phyloP scores from a whole-genome alignment of 64 coral and sea anemone species.

The Orbicella faveolata region DNA sequence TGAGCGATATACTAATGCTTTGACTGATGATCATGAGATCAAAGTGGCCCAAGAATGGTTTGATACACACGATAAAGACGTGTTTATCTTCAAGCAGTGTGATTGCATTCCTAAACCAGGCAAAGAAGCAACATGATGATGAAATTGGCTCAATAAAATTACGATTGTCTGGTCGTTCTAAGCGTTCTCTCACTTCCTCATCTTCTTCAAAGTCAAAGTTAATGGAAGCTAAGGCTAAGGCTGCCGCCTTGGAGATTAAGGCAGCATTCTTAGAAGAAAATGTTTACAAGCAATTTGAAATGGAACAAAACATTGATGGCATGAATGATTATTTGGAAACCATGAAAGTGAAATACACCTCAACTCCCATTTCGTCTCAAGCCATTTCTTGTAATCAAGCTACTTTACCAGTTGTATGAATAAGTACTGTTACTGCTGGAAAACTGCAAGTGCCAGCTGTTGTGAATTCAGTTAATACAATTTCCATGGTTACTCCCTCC shows the following conservation, averaged over 20 bases:
- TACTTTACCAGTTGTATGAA: not conserved
- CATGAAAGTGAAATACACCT: not conserved
- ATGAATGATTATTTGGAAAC: not conserved
- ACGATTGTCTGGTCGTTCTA: not conserved
- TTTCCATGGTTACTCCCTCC: not conserved
- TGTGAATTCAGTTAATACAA: not conserved
- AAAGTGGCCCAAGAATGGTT: not conserved
- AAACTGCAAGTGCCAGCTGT: no score
- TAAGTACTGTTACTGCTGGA: no score
- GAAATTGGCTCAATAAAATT: slow-evolving; percentile 24
- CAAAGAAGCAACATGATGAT: slow-evolving; percentile 26
- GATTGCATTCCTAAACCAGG: slow-evolving; percentile 48
- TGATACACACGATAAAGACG: slow-evolving; percentile 21
- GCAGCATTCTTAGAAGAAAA: slow-evolving; percentile 49
- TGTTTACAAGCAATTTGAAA: slow-evolving; percentile 35
- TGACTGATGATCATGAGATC: not conserved
- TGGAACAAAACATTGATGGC: slow-evolving; percentile 34
- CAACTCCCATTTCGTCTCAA: not conserved
- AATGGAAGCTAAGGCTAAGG: no score
- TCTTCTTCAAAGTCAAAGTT: slow-evolving; percentile 41
- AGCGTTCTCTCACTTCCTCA: not conserved
- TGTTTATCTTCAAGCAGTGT: slow-evolving; percentile 62
- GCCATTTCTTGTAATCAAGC: not conserved
- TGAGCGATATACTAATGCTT: not conserved
- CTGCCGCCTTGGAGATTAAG: slow-evolving; percentile 25